phyloP scores from a whole-genome alignment of 2,888 invertebrate genomes.

The Oxystoma pomonae region DNA sequence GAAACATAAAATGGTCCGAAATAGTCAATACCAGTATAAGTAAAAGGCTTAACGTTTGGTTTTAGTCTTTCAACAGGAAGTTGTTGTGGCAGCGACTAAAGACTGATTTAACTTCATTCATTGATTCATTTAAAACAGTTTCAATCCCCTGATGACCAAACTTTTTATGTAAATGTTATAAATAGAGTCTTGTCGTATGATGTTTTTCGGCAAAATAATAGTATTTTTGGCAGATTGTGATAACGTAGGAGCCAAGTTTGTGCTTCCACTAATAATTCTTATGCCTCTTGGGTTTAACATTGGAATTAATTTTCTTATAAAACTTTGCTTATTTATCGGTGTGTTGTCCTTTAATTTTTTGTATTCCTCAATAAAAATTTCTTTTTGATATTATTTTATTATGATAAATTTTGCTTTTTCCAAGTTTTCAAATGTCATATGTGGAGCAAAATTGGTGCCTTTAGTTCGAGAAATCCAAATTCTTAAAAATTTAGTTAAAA shows the following conservation, averaged over 20 bases:
- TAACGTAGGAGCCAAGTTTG: background rate
- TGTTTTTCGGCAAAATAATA: background rate
- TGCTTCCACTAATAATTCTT: background rate
- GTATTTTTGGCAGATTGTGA: background rate
- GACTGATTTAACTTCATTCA: background rate
- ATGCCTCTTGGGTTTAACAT: background rate
- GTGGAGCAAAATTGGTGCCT: background rate
- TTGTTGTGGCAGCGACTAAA: background rate
- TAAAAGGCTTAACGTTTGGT: background rate
- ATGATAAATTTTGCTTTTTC: background rate
- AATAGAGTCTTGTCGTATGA: background rate
- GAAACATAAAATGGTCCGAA: background rate
- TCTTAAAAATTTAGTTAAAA: background rate
- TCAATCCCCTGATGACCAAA: background rate
- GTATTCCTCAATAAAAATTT: background rate
- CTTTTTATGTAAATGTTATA: background rate
- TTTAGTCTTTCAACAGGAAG: background rate
- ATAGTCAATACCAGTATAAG: slow-evolving; percentile 1
- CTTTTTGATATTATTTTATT: too few relatives aligned
- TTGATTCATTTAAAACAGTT: background rate
- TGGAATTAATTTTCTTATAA: background rate
- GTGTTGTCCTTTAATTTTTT: too few relatives aligned
- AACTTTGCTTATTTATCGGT: background rate
- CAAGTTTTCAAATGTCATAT: background rate
- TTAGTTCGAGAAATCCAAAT: background rate